phyloP scores from a whole-genome alignment of 2,797 vertebrate species.

The Vultur gryphus region DNA sequence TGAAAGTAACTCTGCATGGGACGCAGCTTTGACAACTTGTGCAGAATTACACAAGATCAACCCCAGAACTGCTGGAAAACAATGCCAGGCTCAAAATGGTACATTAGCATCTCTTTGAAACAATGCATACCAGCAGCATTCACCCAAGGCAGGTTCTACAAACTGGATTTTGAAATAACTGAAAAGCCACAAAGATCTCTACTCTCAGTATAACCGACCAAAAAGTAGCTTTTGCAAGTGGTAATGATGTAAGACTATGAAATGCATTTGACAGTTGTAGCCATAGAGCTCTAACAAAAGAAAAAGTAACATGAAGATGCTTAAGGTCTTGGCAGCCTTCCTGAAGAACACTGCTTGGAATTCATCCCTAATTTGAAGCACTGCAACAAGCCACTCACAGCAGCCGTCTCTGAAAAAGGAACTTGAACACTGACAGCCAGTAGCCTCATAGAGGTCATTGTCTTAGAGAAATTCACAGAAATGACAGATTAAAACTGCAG shows the following conservation, averaged over 20 bases:
- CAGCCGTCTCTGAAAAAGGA: background rate
- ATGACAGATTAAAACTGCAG: background rate
- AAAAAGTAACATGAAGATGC: background rate
- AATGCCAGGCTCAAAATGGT: background rate
- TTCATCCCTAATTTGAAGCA: background rate
- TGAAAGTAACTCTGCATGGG: background rate
- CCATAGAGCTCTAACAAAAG: background rate
- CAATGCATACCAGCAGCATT: background rate
- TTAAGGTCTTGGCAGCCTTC: background rate
- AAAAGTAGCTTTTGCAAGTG: background rate
- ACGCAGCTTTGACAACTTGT: background rate
- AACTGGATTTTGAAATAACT: slow-evolving; percentile 2
- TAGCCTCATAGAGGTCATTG: background rate
- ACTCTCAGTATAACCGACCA: background rate
- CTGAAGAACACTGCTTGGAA: background rate
- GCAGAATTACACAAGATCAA: background rate
- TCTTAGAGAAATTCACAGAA: background rate
- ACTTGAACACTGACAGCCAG: background rate
- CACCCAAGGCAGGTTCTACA: background rate
- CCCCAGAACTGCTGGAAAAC: background rate
- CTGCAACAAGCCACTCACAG: background rate
- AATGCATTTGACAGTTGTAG: background rate
- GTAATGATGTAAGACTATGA: background rate
- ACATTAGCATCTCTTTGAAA: background rate
- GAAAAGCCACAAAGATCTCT: slow-evolving; percentile 24